A percentile compares a stretch with the other conserved stretches of the same genome.
These are phyloP conservation scores for Heliothis subflexa DNA, from an alignment of 1,140 invertebrate species.

Conservation along the genomic window DNA sequence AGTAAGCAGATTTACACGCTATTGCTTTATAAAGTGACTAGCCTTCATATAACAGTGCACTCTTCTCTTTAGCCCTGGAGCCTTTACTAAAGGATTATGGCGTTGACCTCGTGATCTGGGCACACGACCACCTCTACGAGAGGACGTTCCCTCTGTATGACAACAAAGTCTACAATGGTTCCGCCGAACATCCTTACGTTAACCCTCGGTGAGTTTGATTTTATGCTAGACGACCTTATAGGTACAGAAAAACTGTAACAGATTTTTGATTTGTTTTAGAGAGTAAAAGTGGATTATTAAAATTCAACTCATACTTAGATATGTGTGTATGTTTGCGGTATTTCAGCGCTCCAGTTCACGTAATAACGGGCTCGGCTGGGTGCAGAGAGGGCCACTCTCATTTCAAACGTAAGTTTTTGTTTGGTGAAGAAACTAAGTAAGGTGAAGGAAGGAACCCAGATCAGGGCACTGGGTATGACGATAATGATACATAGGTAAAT, in stretches of 20 bases:
- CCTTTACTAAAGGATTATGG: conserved; percentile 94
- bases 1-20: too few relatives aligned
- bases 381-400: conserved; percentile 1
- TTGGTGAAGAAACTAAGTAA: too few relatives aligned
- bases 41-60: too few relatives aligned
- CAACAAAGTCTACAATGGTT: conserved; percentile 94
- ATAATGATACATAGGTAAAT: too few relatives aligned
- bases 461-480: too few relatives aligned
- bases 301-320: too few relatives aligned
- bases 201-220: conserved; percentile 88
- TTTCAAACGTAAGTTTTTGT: conserved; percentile 12
- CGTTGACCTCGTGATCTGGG: conserved; percentile 97
- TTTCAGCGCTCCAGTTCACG: conserved; percentile 24
- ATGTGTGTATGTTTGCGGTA: neutral
- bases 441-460: too few relatives aligned
- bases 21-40: too few relatives aligned
- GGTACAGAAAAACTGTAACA: neutral
- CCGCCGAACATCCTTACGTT: conserved; percentile 91
- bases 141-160: conserved; percentile 97
- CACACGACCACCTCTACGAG: conserved; percentile 98
- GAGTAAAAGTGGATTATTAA: too few relatives aligned
- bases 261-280: too few relatives aligned
- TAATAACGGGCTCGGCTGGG: conserved; percentile 16
- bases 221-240: too few relatives aligned
- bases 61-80: conserved; percentile 88